Percentiles rank a stretch among this genome's conserved stretches.
Evolutionary conservation across 23 tunicate genomes (phyloP).

Genomic region (Halocynthia roretzi): DNA sequence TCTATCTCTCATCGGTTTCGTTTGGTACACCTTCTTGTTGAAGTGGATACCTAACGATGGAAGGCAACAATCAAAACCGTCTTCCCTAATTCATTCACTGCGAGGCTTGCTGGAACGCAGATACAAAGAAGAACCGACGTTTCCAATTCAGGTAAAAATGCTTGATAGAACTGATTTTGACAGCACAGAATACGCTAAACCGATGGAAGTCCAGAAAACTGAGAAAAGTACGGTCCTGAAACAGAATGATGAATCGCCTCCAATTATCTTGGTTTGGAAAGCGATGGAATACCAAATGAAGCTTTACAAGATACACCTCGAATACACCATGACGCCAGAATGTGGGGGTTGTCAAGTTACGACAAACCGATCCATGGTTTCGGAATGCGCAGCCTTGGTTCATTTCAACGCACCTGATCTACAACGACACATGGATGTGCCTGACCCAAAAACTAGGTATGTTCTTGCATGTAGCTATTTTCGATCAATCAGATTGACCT

Average conservation of each 20-base stretch:
- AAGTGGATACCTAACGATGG: neutral
- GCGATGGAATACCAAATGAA: conserved; percentile 14
- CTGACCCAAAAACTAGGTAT: conserved; percentile 3
- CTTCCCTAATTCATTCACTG: neutral
- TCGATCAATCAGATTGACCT: too few species aligned
- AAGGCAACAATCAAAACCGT: neutral
- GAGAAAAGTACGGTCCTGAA: too few species aligned
- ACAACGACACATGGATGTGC: conserved; percentile 4
- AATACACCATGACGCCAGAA: neutral
- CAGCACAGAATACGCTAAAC: too few species aligned
- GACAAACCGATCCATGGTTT: conserved; percentile 1
- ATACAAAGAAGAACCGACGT: too few species aligned
- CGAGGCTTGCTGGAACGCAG: neutral
- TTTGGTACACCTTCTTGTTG: conserved; percentile 2
- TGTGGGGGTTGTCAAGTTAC: conserved; percentile 12
- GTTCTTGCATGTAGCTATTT: neutral
- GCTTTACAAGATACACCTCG: conserved; percentile 6
- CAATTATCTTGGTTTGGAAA: conserved; percentile 8
- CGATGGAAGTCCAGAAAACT: too few species aligned
- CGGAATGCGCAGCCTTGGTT: conserved; percentile 8
- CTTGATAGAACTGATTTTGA: too few species aligned
- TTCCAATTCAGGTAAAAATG: too few species aligned
- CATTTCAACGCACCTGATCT: conserved; percentile 12
- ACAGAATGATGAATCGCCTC: neutral
- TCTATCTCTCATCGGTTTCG: neutral